Evolutionary conservation across 2,113 vertebrate genomes (phyloP).

Genomic region (Cebidichthys violaceus): DNA sequence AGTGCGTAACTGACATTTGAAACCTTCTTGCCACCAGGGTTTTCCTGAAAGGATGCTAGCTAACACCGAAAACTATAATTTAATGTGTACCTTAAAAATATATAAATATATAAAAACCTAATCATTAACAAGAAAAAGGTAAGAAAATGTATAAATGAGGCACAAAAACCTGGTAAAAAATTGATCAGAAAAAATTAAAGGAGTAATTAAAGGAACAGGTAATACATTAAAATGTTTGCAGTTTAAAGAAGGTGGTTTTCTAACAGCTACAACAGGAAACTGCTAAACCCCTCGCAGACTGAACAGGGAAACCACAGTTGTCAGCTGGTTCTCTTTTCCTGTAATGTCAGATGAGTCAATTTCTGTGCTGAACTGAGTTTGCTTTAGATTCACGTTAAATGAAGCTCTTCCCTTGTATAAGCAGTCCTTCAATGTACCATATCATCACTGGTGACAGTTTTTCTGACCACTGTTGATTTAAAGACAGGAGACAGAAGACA

Average conservation of each 20-base stretch:
- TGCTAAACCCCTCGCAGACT: constrained; percentile 18
- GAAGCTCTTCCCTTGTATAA: background rate
- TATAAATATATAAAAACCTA: background rate
- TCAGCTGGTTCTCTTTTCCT: constrained; percentile 65
- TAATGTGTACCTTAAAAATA: background rate
- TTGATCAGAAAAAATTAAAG: background rate
- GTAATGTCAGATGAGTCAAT: constrained; percentile 24
- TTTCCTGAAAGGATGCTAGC: no score
- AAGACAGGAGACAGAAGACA: no score
- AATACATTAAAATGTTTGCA: constrained; percentile 3
- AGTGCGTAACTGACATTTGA: no score
- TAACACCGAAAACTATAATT: background rate
- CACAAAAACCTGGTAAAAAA: background rate
- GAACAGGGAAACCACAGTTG: constrained; percentile 58
- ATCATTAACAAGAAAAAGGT: background rate
- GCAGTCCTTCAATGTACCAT: background rate
- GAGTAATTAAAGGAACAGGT: background rate
- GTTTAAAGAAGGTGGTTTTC: constrained; percentile 31
- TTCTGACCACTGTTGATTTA: background rate
- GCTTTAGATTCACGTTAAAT: background rate
- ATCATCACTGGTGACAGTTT: background rate
- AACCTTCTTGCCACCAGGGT: no score
- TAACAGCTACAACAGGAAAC: constrained; percentile 66
- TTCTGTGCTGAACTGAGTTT: background rate
- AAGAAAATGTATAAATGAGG: background rate